phyloP scores from a whole-genome alignment of 1,140 invertebrate genomes.

The Platyscapa corneri region DNA sequence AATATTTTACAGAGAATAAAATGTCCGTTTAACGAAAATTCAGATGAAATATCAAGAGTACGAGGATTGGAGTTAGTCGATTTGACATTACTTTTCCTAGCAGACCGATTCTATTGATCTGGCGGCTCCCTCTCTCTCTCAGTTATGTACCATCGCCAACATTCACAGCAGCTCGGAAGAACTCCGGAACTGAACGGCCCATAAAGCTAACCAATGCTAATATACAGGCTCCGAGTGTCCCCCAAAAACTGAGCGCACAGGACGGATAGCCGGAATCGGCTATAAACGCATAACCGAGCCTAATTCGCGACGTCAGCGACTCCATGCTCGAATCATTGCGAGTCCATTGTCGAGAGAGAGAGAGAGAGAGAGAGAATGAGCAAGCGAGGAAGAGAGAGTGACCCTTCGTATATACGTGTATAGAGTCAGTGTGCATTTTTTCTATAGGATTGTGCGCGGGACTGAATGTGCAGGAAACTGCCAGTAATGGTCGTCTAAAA shows the following conservation, averaged over 20 bases:
- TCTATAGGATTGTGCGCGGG: slow-evolving; percentile 24
- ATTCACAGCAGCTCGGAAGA: slow-evolving; percentile 49
- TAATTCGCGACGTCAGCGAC: slow-evolving; percentile 69
- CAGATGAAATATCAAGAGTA: neutral
- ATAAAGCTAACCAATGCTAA: slow-evolving; percentile 77
- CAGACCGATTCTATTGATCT: slow-evolving; percentile 73
- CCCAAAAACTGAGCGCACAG: neutral
- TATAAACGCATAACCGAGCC: slow-evolving; percentile 74
- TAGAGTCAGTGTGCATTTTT: slow-evolving; percentile 28
- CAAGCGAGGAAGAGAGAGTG: neutral
- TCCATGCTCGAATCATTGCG: slow-evolving; percentile 65
- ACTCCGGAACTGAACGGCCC: slow-evolving; percentile 74
- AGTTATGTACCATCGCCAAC: neutral
- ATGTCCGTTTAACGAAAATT: neutral
- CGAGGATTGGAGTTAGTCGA: slow-evolving; percentile 58
- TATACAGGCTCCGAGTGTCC: slow-evolving; percentile 55
- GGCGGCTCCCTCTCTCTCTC: slow-evolving; percentile 7
- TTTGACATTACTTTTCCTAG: slow-evolving; percentile 70
- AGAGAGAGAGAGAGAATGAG: neutral
- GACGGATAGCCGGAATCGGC: slow-evolving; percentile 65
- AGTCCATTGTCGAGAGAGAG: slow-evolving; percentile 60
- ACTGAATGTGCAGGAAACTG: slow-evolving; percentile 66
- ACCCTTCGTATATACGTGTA: neutral
- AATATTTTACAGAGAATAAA: neutral
- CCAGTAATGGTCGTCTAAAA: slow-evolving; percentile 65